Evolutionary conservation across 2,888 invertebrate genomes (phyloP).

Genomic region (Heliconius ethilla): DNA sequence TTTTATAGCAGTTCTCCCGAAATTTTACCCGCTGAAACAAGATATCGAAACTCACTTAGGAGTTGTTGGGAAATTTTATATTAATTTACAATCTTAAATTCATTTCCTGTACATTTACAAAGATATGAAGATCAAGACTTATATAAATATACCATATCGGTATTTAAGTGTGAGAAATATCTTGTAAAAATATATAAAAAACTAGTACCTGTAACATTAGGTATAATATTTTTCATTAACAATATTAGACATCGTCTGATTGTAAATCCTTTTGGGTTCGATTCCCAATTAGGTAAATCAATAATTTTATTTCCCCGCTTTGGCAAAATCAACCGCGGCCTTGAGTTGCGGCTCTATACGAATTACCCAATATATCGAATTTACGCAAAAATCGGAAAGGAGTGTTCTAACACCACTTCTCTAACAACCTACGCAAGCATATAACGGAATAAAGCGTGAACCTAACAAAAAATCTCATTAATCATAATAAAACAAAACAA

Average conservation of each 20-base stretch:
- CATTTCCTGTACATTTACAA: background rate
- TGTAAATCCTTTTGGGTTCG: background rate
- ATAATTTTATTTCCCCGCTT: too few species aligned
- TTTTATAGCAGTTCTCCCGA: conserved; percentile 10
- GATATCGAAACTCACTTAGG: conserved; percentile 15
- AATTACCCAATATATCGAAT: background rate
- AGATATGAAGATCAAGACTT: background rate
- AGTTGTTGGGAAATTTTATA: conserved; percentile 10
- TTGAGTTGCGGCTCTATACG: background rate
- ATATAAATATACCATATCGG: background rate
- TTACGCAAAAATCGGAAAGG: background rate
- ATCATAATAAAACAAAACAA: too few species aligned
- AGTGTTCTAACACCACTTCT: too few species aligned
- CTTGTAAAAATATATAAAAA: too few species aligned
- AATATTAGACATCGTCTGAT: background rate
- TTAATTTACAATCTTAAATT: conserved; percentile 8
- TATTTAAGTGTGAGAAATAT: too few species aligned
- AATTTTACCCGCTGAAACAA: conserved; percentile 16
- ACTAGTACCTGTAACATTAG: too few species aligned
- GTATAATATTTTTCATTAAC: too few species aligned
- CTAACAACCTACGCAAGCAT: too few species aligned
- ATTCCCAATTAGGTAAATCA: background rate
- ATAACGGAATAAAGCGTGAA: too few species aligned
- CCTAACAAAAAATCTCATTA: background rate
- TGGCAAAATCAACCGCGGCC: too few species aligned